Base-by-base conservation (phyloP, 2,797 vertebrate species). In the Rallus crepitans region DNA sequence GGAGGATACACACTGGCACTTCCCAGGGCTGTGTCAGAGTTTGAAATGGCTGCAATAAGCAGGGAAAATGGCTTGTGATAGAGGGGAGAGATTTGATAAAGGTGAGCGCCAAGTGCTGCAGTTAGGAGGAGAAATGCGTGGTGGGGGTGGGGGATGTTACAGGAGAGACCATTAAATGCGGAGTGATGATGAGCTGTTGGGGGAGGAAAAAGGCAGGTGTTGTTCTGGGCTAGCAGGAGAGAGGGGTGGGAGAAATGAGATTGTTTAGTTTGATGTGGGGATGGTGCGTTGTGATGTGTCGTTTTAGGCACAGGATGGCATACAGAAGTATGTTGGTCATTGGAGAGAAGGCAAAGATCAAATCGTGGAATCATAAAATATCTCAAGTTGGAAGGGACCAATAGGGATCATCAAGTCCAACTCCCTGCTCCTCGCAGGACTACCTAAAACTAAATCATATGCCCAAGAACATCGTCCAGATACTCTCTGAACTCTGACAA, bases 11-110 rank as follows among this genome's bases (percentile, higher is more conserved):
- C 2, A 7, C 52, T 52, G 81, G 80, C 56, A 53, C 88, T 77
- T 93, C 25, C 6, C 24, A 73, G 64, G 25, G 48, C 80, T 89
- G 30, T 61, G 33, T 82, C 77, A 78, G 80, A 86, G 65, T 82
- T 24, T 18, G 42, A 82, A 95, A 66, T 70, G 61, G 75, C 85
- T 11, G 3, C 42, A 89, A 93, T 64, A 60, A 3, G 4, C 50
- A 35, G 82, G 53, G 9, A 89, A 87, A 94, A 84, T 55, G 71
- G 73, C 71, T 88, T 73, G 90, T 92, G 94, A 87, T 93, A 96
- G 76, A 0, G 3, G 77, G 82, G n/a, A 88, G 72, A 93, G 77
- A 95, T 76, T 40, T 72, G 86, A 90, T 92, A 76, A 92, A 96
- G 70, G 59, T 1, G 0, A 93, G 78, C 24, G 39, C 64, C 40